A percentile compares a stretch with the other conserved stretches of the same genome.
Evolutionary conservation across 2,113 vertebrate species (phyloP).

Genomic region (Paracanthobrama guichenoti): DNA sequence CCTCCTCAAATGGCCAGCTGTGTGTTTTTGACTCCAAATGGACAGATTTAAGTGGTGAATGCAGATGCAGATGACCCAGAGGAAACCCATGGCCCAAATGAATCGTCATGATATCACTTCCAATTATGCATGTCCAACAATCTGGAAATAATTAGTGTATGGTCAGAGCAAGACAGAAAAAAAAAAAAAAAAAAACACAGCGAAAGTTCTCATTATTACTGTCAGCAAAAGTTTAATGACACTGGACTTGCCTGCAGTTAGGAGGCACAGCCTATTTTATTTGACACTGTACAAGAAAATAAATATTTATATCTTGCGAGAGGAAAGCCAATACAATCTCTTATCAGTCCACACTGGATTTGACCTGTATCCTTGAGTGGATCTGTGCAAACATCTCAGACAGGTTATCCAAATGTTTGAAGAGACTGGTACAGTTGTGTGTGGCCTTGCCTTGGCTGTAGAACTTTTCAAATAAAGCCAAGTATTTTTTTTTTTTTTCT

Average conservation of each 20-base stretch:
- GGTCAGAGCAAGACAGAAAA: constrained; percentile 21
- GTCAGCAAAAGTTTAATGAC: neutral
- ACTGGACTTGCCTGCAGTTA: neutral
- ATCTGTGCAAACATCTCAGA: constrained; percentile 4
- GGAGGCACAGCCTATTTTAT: constrained; percentile 11
- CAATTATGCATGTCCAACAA: constrained; percentile 38
- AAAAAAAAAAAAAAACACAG: constrained; percentile 17
- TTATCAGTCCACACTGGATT: constrained; percentile 5
- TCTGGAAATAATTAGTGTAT: constrained; percentile 49
- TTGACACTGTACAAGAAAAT: neutral
- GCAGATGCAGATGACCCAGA: constrained; percentile 28
- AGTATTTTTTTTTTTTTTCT: neutral
- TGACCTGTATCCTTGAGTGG: neutral
- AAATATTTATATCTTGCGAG: neutral
- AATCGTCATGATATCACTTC: constrained; percentile 3
- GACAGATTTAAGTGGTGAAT: neutral
- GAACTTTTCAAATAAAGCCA: neutral
- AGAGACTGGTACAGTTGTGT: constrained; percentile 11
- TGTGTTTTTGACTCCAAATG: constrained; percentile 1
- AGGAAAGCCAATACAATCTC: neutral
- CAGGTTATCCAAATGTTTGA: constrained; percentile 18
- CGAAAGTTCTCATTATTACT: constrained; percentile 13
- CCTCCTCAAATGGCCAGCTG: neutral
- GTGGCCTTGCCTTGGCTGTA: constrained; percentile 7
- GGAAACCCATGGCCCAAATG: neutral